Evolutionary conservation across 1,140 invertebrate genomes (phyloP).

Genomic region (Drosophila cardini): DNA sequence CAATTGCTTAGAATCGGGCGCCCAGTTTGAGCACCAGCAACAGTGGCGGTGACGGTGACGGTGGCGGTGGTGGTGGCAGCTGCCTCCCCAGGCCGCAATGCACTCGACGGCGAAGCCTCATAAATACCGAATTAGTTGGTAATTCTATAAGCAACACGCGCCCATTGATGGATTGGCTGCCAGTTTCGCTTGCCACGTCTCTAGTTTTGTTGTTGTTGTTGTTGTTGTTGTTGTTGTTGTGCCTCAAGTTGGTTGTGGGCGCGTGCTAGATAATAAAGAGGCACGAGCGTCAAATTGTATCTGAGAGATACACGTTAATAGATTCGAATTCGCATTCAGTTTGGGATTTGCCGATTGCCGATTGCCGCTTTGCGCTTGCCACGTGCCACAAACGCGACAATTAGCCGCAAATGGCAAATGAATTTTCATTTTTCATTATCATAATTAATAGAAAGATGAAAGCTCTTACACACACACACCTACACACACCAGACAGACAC

Average conservation of each 20-base stretch:
- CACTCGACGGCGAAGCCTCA: conserved; percentile 82
- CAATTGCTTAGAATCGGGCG: conserved; percentile 3
- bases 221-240: neutral
- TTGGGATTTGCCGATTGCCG: conserved; percentile 30
- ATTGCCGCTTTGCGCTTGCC: conserved; percentile 17
- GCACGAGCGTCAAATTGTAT: conserved; percentile 49
- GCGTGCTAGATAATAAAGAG: conserved; percentile 60
- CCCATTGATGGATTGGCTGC: conserved; percentile 76
- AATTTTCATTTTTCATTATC: conserved; percentile 71
- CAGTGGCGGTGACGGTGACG: neutral
- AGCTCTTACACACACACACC: conserved; percentile 5
- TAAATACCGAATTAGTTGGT: conserved; percentile 85
- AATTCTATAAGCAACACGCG: conserved; percentile 85
- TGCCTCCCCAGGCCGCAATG: conserved; percentile 64
- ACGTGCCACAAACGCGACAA: conserved; percentile 50
- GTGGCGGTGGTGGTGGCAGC: conserved; percentile 4
- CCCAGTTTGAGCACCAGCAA: conserved; percentile 11
- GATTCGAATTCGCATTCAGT: conserved; percentile 43
- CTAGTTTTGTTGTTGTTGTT: neutral
- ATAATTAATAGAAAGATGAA: conserved; percentile 69
- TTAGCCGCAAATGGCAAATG: conserved; percentile 77
- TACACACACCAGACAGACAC: neutral
- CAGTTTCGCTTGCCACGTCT: conserved; percentile 19
- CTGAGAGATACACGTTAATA: conserved; percentile 30
- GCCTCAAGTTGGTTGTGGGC: conserved; percentile 43